Base-by-base conservation (phyloP, 2,113 vertebrate genomes). In the Nymphicus hollandicus region DNA sequence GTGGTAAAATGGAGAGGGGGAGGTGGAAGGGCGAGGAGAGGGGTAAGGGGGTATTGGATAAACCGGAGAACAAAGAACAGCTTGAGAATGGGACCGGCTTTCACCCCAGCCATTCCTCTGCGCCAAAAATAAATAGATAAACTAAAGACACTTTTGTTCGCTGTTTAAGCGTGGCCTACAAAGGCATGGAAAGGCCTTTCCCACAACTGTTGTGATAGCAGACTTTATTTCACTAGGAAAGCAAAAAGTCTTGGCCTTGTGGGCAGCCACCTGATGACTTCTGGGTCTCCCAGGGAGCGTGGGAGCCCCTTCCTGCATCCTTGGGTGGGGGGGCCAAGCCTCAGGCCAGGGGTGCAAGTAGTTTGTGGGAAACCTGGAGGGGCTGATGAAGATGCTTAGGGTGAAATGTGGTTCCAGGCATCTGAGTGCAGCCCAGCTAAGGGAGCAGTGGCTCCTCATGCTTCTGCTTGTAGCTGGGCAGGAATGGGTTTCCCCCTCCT, bases 1-100 rank as follows among this genome's bases (percentile, higher is more conserved):
- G 87, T 92, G 92, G 86, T 96, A 93, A 96, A 95, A 88, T 2
- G 35, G 80, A 95, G 92, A 78, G 80, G 76, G 55, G 80, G 80
- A 86, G 39, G 65, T 74, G 86, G 85, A 86, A 44, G 66, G 81
- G 88, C 0, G 0, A 93, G 35, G 74, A 92, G 74, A 79, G 39
- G 86, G 91, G 72, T 77, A 61, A 52, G 68, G 86, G 89, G 84
- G n/a, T 78, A 72, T 85, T 94, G 93, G 91, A 63, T 96, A 88
- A 95, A 96, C 47, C 0, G 0, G 77, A 84, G 95, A 95, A 94
- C 92, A 93, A 95, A 94, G 88, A 91, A 41, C 88, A 82, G 83
- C 61, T 91, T 88, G 91, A 95, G 91, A 86, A 84, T 78, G 65
- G 73, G 76, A 27, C 80, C 3, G 8, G 47, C 91, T 91, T 84